Evolutionary conservation across 2,888 invertebrate species (phyloP).

Genomic region (Harpagoxenus sublaevis): DNA sequence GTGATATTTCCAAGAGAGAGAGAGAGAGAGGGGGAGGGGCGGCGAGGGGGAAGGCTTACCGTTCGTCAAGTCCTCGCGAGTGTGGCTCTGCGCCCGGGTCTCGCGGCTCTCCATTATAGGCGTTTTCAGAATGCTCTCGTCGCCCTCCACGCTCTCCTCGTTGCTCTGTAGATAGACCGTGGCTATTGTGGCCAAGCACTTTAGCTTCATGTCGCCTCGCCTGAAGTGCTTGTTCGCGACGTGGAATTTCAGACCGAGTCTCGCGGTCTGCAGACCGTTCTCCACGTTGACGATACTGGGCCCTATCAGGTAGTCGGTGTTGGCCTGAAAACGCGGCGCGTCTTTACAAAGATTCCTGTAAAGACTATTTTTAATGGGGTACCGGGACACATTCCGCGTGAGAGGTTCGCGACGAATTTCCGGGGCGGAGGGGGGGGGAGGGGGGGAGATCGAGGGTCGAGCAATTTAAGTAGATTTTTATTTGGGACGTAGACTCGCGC

Average conservation of each 20-base stretch:
- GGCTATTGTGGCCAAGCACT: slow-evolving; percentile 95
- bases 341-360: neutral
- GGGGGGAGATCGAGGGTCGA: neutral
- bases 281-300: slow-evolving; percentile 87
- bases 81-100: slow-evolving; percentile 82
- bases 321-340: slow-evolving; percentile 69
- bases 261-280: slow-evolving; percentile 91
- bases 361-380: slow-evolving; percentile 23
- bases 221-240: slow-evolving; percentile 93
- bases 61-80: slow-evolving; percentile 76
- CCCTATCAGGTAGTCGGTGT: slow-evolving; percentile 80
- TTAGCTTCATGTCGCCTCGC: slow-evolving; percentile 94
- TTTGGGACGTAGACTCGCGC: slow-evolving; percentile 22
- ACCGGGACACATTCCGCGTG: neutral
- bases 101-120: slow-evolving; percentile 83
- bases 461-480: slow-evolving; percentile 46
- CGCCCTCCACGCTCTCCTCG: slow-evolving; percentile 94
- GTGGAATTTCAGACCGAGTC: slow-evolving; percentile 92
- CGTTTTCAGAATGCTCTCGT: slow-evolving; percentile 86
- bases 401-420: neutral
- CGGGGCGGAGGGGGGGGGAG: neutral
- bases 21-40: neutral
- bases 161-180: slow-evolving; percentile 94
- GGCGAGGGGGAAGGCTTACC: slow-evolving; percentile 57
- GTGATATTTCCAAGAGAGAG: neutral